These are phyloP conservation scores for Amphipoea oculea DNA, from an alignment of 2,888 invertebrate species.

Conservation along the genomic window DNA sequence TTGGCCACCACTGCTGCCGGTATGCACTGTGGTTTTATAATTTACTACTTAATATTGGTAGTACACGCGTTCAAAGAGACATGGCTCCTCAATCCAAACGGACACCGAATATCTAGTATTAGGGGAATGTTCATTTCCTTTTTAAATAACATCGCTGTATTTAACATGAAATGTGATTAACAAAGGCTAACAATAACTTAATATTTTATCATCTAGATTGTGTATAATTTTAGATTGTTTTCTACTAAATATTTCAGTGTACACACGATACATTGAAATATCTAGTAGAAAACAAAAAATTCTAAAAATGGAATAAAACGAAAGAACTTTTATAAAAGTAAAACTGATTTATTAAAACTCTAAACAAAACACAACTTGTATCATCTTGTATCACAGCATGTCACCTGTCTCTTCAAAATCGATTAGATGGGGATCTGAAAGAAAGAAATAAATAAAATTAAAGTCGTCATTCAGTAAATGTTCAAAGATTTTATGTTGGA, in stretches of 20 bases:
- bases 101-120: too few relatives aligned
- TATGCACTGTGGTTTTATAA: too few relatives aligned
- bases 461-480: not conserved
- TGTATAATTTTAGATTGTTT: too few relatives aligned
- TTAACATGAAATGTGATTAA: too few relatives aligned
- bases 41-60: too few relatives aligned
- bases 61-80: too few relatives aligned
- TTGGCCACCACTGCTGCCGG: too few relatives aligned
- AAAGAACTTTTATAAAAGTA: constrained; percentile 21
- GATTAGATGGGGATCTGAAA: constrained; percentile 45
- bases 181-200: too few relatives aligned
- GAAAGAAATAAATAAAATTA: not conserved
- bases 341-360: constrained; percentile 20
- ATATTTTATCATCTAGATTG: too few relatives aligned
- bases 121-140: too few relatives aligned
- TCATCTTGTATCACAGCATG: constrained; percentile 13
- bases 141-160: too few relatives aligned
- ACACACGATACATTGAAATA: not conserved
- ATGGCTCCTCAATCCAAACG: too few relatives aligned
- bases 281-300: not conserved
- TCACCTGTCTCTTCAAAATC: not conserved
- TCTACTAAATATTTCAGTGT: not conserved
- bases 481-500: not conserved
- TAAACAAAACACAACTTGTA: constrained; percentile 14
- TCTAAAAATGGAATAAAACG: constrained; percentile 11